Evolutionary conservation across 2,113 vertebrate genomes (phyloP), one percentile per base, ranked within the genome.

Genomic region (Melanostigma gelatinosum): DNA sequence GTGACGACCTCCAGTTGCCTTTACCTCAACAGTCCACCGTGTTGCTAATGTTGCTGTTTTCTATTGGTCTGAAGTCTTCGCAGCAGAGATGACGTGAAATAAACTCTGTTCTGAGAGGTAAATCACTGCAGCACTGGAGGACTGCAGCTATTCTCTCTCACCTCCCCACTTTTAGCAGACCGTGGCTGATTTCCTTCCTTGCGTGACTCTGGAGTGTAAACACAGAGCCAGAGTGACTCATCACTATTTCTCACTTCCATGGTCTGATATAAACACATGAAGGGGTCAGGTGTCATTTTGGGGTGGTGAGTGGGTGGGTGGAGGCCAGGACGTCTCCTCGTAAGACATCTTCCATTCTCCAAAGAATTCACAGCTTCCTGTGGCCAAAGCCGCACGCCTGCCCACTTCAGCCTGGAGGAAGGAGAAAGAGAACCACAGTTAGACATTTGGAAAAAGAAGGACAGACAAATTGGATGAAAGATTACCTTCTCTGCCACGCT

Each of bases 111-210:
- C 29, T 20, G 55, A 52, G 82, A 90, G 89, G 87, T 88, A 90
- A 91, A 89, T 91, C 91, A 88, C 79, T 69, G 80, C 84, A 80
- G 79, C 34, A 48, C 84, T 79, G 34, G 67, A 75, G 81, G 83
- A 86, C 85, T 85, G 88, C 90, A 86, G 88, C 92, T 88, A 88
- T 88, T 89, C 88, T 93, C 88, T 92, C 90, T 90, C 91, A 88
- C 91, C 88, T 92, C 83, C 78, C 89, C 90, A 92, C 92, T 91
- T 93, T 92, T 90, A 92, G 91, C 91, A 93, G 92, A 94, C 93
- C 93, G 80, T 93, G 88, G 91, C 91, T 94, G 91, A 92, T 94
- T 94, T 95, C 93, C 94, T 94, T 95, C 95, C 93, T 94, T 94
- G 94, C 91, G 93, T 94, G 93, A 94, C 93, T 94, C 89, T 44